Percentiles rank a stretch among this genome's conserved stretches.
phyloP scores from a whole-genome alignment of 1,140 invertebrate genomes.

The Drosophila auraria region DNA sequence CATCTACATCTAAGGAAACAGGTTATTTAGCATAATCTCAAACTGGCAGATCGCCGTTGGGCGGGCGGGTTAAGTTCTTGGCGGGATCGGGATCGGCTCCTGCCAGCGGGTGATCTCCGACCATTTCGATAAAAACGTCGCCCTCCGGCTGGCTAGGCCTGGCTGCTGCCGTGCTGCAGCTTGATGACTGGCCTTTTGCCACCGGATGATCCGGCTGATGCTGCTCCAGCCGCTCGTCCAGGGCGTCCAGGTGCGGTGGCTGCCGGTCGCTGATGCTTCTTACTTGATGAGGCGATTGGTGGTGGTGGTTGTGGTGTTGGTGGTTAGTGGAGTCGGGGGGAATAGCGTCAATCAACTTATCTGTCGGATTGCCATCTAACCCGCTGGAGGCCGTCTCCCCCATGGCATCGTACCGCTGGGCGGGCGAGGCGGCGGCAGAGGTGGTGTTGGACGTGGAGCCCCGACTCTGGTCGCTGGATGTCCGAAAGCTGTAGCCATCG shows the following conservation, averaged over 20 bases:
- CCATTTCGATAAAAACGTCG: constrained; percentile 51
- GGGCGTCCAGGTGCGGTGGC: constrained; percentile 8
- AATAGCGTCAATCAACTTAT: constrained; percentile 78
- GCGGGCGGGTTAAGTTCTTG: constrained; percentile 23
- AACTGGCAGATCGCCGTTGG: constrained; percentile 35
- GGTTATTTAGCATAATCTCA: constrained; percentile 2
- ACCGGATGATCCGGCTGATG: constrained; percentile 15
- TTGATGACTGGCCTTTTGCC: constrained; percentile 38
- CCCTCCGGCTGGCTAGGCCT: constrained; percentile 46
- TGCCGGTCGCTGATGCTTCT: constrained; percentile 29
- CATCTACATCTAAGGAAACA: constrained; percentile 24
- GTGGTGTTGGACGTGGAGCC: not conserved
- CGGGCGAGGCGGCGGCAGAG: constrained; percentile 49
- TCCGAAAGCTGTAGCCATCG: constrained; percentile 94
- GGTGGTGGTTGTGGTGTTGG: constrained; percentile 37
- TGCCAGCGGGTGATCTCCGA: constrained; percentile 41
- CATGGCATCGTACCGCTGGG: constrained; percentile 93
- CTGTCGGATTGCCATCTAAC: constrained; percentile 87
- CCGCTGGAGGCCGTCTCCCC: constrained; percentile 90
- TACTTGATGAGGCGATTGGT: constrained; percentile 62
- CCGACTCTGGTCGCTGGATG: constrained; percentile 91
- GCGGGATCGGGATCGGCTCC: not conserved
- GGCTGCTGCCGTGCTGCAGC: constrained; percentile 36
- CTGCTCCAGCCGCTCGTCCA: constrained; percentile 21
- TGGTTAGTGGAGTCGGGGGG: constrained; percentile 52